Conservation (phyloP, 2,797 vertebrate genomes). For the Nannoperca australis region DNA sequence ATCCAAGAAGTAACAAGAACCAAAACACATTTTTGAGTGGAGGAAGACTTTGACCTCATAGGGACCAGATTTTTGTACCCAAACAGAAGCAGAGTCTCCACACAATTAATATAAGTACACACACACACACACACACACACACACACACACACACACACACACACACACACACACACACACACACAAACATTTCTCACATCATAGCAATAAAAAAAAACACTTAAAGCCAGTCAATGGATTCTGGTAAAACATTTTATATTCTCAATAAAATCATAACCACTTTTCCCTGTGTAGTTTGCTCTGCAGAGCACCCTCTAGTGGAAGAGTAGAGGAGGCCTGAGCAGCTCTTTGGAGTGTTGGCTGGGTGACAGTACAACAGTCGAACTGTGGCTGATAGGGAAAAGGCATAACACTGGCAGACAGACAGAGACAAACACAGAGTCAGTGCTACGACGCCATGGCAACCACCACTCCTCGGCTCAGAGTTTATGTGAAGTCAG, state of each 20-base stretch:
- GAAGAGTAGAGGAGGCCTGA: constrained; percentile 58
- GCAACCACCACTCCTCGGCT: constrained; percentile 49
- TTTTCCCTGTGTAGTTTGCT: constrained; percentile 69
- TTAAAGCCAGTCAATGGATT: constrained; percentile 54
- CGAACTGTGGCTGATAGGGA: constrained; percentile 52
- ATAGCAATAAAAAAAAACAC: constrained; percentile 44
- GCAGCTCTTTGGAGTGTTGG: constrained; percentile 76
- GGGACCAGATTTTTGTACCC: background rate
- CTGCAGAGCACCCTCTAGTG: constrained; percentile 65
- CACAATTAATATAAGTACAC: background rate
- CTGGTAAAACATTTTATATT: constrained; percentile 81
- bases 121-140: background rate
- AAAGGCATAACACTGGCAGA: constrained; percentile 69
- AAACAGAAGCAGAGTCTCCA: background rate
- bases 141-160: too few species aligned
- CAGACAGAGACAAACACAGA: constrained; percentile 46
- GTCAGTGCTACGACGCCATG: constrained; percentile 39
- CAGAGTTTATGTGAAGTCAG: constrained; percentile 61
- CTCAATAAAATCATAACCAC: constrained; percentile 78
- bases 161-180: background rate
- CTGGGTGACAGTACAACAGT: constrained; percentile 58
- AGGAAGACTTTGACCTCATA: background rate
- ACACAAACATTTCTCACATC: background rate
- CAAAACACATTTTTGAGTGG: background rate
- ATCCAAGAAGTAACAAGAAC: background rate